Conservation (phyloP, 2,888 invertebrate species). For the Dioctria linearis region DNA sequence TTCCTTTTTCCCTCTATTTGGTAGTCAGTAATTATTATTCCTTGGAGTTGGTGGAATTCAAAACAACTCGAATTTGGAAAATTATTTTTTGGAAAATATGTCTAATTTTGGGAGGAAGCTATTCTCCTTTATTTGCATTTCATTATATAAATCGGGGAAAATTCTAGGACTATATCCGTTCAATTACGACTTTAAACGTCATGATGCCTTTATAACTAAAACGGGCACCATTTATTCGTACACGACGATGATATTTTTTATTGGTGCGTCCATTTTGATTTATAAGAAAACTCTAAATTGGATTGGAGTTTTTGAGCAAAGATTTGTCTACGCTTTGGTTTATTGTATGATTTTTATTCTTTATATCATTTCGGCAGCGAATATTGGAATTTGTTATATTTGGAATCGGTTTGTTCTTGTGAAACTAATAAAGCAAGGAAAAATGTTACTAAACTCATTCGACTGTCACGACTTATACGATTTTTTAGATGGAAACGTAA, state of each 20-base stretch:
- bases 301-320: slow-evolving; percentile 7
- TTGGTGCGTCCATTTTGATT: neutral
- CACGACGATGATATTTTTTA: neutral
- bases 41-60: too few relatives aligned
- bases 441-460: neutral
- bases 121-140: neutral
- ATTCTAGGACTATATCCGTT: neutral
- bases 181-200: neutral
- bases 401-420: neutral
- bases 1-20: too few relatives aligned
- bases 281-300: neutral
- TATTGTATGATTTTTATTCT: neutral
- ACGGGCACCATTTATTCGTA: neutral
- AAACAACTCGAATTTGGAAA: too few relatives aligned
- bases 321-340: neutral
- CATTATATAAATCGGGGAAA: neutral
- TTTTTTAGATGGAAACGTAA: neutral
- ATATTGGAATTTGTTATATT: neutral
- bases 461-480: neutral
- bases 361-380: neutral
- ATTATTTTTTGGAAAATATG: neutral
- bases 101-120: neutral
- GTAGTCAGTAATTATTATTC: too few relatives aligned
- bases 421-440: neutral
- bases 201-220: neutral